phyloP scores from a whole-genome alignment of 2,888 invertebrate species.

The Ichneumon xanthorius region DNA sequence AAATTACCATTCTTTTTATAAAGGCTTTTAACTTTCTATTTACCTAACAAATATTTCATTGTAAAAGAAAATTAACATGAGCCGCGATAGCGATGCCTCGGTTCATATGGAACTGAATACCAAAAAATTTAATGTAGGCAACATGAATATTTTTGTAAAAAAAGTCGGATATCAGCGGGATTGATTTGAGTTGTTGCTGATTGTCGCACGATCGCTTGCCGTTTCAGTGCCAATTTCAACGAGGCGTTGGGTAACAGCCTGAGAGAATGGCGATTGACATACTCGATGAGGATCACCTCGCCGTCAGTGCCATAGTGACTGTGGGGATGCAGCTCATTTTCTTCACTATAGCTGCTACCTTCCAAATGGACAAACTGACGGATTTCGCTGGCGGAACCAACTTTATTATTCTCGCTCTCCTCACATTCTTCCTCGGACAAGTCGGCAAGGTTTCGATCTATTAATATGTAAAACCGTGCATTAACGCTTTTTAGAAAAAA shows the following conservation, averaged over 20 bases:
- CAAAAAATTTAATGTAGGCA: not conserved
- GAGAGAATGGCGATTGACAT: constrained; percentile 89
- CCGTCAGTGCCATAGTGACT: constrained; percentile 94
- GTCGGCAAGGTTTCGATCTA: constrained; percentile 87
- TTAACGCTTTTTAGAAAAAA: not conserved
- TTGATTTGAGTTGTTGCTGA: not conserved
- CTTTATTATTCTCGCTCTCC: constrained; percentile 94
- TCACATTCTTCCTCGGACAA: constrained; percentile 95
- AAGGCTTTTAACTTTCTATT: not conserved
- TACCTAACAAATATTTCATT: not conserved
- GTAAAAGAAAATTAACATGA: not conserved
- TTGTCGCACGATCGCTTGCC: not conserved
- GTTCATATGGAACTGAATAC: not conserved
- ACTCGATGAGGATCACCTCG: constrained; percentile 93
- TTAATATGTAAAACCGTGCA: not conserved
- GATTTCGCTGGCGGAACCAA: constrained; percentile 98
- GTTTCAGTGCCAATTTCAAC: constrained; percentile 35
- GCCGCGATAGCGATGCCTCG: not conserved
- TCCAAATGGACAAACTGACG: constrained; percentile 95
- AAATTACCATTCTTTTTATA: too few relatives aligned
- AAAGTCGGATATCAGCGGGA: not conserved
- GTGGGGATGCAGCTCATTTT: constrained; percentile 94
- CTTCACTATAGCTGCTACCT: constrained; percentile 93
- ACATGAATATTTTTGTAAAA: not conserved
- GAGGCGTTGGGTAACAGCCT: constrained; percentile 23